phyloP scores from a whole-genome alignment of 2,888 invertebrate genomes.

The Choristoneura rosaceana region DNA sequence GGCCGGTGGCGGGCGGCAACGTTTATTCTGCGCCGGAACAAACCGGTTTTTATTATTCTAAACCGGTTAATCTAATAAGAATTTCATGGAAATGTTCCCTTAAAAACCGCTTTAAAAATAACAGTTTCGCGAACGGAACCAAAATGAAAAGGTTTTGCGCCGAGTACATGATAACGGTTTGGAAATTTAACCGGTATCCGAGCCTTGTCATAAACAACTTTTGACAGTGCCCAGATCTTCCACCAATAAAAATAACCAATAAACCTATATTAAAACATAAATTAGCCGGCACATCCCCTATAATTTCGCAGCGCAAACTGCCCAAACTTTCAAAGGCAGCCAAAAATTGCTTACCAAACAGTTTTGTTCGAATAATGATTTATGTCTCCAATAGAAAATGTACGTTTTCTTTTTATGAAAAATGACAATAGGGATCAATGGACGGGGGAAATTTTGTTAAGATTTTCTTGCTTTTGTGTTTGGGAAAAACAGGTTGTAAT shows the following conservation, averaged over 20 bases:
- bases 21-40: too few species aligned
- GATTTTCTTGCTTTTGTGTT: conserved; percentile 4
- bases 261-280: conserved; percentile 6
- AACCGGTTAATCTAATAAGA: too few species aligned
- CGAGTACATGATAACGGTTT: too few species aligned
- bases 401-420: conserved; percentile 11
- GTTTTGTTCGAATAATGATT: conserved; percentile 24
- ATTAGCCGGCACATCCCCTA: conserved; percentile 12
- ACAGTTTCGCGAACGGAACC: too few species aligned
- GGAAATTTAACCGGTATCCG: too few species aligned
- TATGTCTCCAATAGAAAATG: conserved; percentile 6
- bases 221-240: not conserved
- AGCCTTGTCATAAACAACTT: too few species aligned
- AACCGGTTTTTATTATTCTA: too few species aligned
- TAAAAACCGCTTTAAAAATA: too few species aligned
- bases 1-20: too few species aligned
- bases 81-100: too few species aligned
- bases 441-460: conserved; percentile 8
- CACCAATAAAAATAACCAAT: not conserved
- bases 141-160: too few species aligned
- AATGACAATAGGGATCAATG: conserved; percentile 18
- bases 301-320: not conserved
- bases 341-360: conserved; percentile 25
- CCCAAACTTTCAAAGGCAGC: conserved; percentile 11
- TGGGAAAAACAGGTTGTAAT: not conserved